A percentile compares a stretch with the other conserved stretches of the same genome.
Evolutionary conservation across 2,888 invertebrate species (phyloP).

Genomic region (Ornithoptera alexandrae): DNA sequence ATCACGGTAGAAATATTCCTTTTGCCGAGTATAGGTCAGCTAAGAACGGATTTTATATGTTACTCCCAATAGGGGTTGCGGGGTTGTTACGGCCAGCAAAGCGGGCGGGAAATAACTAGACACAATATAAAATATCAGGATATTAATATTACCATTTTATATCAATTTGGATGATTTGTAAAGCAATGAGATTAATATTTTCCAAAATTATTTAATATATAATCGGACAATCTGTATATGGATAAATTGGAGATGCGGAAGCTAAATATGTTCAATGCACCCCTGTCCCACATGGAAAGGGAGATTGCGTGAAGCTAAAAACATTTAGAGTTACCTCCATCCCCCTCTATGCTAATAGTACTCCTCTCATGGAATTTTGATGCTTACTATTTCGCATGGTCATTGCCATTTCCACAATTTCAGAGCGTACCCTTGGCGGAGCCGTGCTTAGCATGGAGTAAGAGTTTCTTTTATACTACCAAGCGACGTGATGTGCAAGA

Average conservation of each 20-base stretch:
- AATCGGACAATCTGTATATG: neutral
- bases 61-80: no score
- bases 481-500: no score
- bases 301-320: slow-evolving; percentile 28
- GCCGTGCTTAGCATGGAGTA: slow-evolving; percentile 38
- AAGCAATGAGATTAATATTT: neutral
- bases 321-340: slow-evolving; percentile 32
- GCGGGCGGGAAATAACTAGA: no score
- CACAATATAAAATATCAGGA: no score
- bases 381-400: slow-evolving; percentile 72
- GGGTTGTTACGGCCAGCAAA: no score
- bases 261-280: slow-evolving; percentile 10
- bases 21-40: no score
- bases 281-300: slow-evolving; percentile 12
- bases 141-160: no score
- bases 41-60: no score
- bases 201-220: neutral
- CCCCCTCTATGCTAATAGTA: slow-evolving; percentile 50
- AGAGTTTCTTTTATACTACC: slow-evolving; percentile 3
- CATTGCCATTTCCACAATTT: slow-evolving; percentile 73
- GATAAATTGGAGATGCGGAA: neutral
- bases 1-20: no score
- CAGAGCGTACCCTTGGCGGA: slow-evolving; percentile 40
- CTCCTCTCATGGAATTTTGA: slow-evolving; percentile 66
- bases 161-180: no score